These are phyloP conservation scores for Toxotes lorentzi DNA, from an alignment of 2,797 vertebrate species.

Conservation along the genomic window DNA sequence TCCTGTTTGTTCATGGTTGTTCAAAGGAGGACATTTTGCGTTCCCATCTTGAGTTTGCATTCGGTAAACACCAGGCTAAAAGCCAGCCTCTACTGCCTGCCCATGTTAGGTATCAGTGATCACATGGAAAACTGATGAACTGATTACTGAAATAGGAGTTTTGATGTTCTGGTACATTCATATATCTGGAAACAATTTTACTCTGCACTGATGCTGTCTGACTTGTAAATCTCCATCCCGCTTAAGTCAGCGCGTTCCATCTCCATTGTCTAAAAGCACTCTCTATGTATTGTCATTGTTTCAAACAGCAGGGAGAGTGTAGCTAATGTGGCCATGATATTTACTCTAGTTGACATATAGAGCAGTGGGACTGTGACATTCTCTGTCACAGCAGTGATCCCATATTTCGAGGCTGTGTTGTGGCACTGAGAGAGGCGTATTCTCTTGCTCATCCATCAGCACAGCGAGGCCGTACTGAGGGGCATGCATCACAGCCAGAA, in stretches of 20 bases:
- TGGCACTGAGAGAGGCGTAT: slow-evolving; percentile 54
- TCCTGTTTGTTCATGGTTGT: slow-evolving; percentile 71
- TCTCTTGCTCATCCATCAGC: slow-evolving; percentile 68
- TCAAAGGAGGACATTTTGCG: slow-evolving; percentile 79
- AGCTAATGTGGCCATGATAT: slow-evolving; percentile 68
- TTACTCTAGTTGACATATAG: slow-evolving; percentile 62
- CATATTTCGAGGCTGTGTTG: slow-evolving; percentile 61
- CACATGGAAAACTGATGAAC: slow-evolving; percentile 16
- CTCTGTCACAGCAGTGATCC: slow-evolving; percentile 69
- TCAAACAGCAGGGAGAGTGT: slow-evolving; percentile 38
- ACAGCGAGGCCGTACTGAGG: slow-evolving; percentile 57
- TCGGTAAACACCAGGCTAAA: slow-evolving; percentile 16
- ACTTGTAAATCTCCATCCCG: slow-evolving; percentile 5
- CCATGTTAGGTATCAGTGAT: slow-evolving; percentile 4
- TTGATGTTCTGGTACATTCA: not conserved
- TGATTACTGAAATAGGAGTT: slow-evolving; percentile 8
- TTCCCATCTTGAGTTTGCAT: slow-evolving; percentile 44
- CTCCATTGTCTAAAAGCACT: slow-evolving; percentile 30
- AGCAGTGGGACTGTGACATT: slow-evolving; percentile 65
- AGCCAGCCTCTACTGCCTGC: slow-evolving; percentile 17
- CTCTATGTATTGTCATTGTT: slow-evolving; percentile 46
- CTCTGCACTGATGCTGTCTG: not conserved
- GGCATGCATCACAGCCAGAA: slow-evolving; percentile 65
- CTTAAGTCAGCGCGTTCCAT: slow-evolving; percentile 1
- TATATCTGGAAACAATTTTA: not conserved